Conservation (phyloP, 2,113 vertebrate species). For the Felis catus region F.catus_Fca126_mat1.0 CM031419.1:214699001-214699500, state of each 20-base stretch:
- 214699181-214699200: not conserved
- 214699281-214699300: not conserved
- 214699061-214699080: not conserved
- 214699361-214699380: not conserved
- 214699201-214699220: no score
- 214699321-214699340: no score
- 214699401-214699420: accelerated
- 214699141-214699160: not conserved
- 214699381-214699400: accelerated
- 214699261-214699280: not conserved
- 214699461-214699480: accelerated
- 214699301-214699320: not conserved
- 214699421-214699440: not conserved
- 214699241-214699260: accelerated
- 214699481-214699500: accelerated
- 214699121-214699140: not conserved
- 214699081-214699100: not conserved
- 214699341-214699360: accelerated
- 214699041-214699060: not conserved
- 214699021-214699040: not conserved
- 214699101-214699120: not conserved
- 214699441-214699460: not conserved
- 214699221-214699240: accelerated
- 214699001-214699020: not conserved
- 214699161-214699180: not conserved